A percentile compares a stretch with the other conserved stretches of the same genome.
phyloP scores from a whole-genome alignment of 92 coral and sea anemone genomes.

The Palythoa grandis region DNA sequence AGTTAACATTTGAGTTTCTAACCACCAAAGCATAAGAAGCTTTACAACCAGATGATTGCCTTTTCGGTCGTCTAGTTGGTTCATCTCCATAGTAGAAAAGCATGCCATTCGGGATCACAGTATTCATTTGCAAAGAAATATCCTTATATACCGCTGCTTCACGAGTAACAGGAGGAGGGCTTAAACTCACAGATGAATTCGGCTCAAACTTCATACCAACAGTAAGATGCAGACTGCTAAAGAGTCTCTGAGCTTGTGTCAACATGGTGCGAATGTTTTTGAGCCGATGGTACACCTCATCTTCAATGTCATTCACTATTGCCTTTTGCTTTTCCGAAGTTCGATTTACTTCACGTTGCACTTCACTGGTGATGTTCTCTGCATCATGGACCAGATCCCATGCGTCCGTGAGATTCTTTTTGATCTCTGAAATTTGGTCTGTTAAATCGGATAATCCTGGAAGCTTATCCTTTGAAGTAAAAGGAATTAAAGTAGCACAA shows the following conservation, averaged over 20 bases:
- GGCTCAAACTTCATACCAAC: conserved; percentile 2
- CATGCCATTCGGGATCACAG: conserved; percentile 3
- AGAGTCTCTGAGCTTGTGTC: conserved; percentile 38
- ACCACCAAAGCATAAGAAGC: conserved; percentile 3
- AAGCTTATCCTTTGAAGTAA: conserved; percentile 22
- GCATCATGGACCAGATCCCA: conserved; percentile 28
- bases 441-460: conserved; percentile 39
- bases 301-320: conserved; percentile 20
- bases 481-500: background rate
- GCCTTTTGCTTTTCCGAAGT: conserved; percentile 20
- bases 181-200: conserved; percentile 11
- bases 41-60: background rate
- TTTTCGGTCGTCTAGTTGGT: background rate
- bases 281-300: conserved; percentile 24
- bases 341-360: conserved; percentile 3
- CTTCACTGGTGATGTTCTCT: conserved; percentile 13
- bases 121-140: conserved; percentile 7
- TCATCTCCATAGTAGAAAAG: conserved; percentile 6
- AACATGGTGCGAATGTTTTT: conserved; percentile 28
- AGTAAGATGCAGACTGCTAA: conserved; percentile 9
- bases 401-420: conserved; percentile 27
- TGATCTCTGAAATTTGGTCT: conserved; percentile 18
- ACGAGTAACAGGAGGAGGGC: conserved; percentile 24
- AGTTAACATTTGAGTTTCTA: background rate
- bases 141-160: conserved; percentile 3